A percentile compares a stretch with the other conserved stretches of the same genome.
phyloP scores from a whole-genome alignment of 2,113 vertebrate genomes.

The Sus scrofa region DNA sequence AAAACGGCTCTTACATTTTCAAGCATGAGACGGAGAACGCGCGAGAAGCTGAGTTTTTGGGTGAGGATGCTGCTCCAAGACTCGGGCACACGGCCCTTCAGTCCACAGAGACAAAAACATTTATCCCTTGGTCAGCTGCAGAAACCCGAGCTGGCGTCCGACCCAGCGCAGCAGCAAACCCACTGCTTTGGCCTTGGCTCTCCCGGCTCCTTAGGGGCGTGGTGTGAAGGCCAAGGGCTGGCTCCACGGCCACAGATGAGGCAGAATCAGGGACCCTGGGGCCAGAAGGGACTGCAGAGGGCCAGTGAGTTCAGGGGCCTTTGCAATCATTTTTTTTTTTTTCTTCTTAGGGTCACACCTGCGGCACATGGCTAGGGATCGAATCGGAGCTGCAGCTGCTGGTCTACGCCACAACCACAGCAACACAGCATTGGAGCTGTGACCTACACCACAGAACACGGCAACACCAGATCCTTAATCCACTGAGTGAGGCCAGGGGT shows the following conservation, averaged over 20 bases:
- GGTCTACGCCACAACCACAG: no score
- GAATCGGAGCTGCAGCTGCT: no score
- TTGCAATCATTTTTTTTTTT: not conserved
- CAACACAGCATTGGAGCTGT: no score
- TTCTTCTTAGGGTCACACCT: no score
- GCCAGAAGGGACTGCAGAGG: not conserved
- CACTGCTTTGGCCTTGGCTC: not conserved
- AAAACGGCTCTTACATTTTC: not conserved
- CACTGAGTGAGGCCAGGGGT: no score
- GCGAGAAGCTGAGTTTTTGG: not conserved
- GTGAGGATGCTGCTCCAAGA: not conserved
- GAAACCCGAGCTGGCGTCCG: accelerated
- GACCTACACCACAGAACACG: no score
- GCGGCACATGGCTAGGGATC: no score
- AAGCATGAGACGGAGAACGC: not conserved
- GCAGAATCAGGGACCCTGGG: not conserved
- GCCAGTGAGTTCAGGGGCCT: not conserved
- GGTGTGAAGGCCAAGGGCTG: not conserved
- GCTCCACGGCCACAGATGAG: accelerated
- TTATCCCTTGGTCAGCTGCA: accelerated
- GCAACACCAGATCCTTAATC: no score
- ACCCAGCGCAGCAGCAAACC: accelerated
- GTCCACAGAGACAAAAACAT: not conserved
- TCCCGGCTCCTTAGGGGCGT: not conserved
- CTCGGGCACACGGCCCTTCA: accelerated